phyloP scores from a whole-genome alignment of 92 coral and sea anemone genomes.

The Porites evermanni region DNA sequence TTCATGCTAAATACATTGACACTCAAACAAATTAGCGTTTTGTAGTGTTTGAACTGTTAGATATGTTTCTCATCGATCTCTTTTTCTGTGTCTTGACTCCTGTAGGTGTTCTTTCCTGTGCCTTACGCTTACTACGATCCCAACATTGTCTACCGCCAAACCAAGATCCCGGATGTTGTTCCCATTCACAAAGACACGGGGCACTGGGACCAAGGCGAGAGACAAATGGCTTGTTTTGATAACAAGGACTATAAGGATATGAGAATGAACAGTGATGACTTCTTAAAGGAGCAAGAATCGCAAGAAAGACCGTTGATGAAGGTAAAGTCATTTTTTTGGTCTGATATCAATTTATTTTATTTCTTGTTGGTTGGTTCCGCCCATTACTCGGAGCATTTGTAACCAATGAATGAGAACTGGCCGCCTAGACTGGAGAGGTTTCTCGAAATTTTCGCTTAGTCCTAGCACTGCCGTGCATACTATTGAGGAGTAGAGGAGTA shows the following conservation, averaged over 20 bases:
- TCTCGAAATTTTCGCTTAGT: no score
- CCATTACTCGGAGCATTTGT: no score
- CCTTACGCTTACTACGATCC: slow-evolving; percentile 94
- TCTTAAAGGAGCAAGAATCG: slow-evolving; percentile 75
- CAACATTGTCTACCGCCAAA: slow-evolving; percentile 78
- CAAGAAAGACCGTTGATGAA: slow-evolving; percentile 77
- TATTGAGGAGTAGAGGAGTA: no score
- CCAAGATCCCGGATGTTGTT: slow-evolving; percentile 78
- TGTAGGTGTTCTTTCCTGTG: slow-evolving; percentile 93
- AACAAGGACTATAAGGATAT: slow-evolving; percentile 96
- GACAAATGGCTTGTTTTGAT: slow-evolving; percentile 87
- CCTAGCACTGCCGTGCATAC: no score
- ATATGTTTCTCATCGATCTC: no score
- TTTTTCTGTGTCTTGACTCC: not conserved
- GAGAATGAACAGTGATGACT: slow-evolving; percentile 80
- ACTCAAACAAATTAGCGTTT: no score
- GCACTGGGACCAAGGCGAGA: slow-evolving; percentile 82
- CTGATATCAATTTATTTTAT: no score
- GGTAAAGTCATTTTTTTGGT: not conserved
- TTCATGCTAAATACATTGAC: no score
- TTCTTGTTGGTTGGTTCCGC: no score
- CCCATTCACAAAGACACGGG: slow-evolving; percentile 91
- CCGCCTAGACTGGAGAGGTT: no score
- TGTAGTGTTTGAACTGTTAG: not conserved
- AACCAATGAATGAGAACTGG: no score